phyloP scores from a whole-genome alignment of 2,113 vertebrate genomes.

The Barbus barbus region DNA sequence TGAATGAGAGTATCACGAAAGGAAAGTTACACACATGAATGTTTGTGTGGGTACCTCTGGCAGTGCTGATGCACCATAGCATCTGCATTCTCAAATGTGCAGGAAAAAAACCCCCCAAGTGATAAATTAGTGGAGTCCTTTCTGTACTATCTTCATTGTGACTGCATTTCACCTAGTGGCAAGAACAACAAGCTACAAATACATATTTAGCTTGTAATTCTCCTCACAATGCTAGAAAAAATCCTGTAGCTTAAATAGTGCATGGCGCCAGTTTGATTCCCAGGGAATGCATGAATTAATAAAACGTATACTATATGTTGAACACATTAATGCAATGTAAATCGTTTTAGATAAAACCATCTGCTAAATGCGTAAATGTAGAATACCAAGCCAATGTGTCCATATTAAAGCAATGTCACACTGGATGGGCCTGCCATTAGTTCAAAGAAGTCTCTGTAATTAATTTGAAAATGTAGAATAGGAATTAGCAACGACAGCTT shows the following conservation, averaged over 20 bases:
- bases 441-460: not conserved
- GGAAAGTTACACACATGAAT: constrained; percentile 25
- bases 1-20: constrained; percentile 9
- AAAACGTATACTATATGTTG: not conserved
- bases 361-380: not conserved
- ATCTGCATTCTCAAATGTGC: not conserved
- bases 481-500: not conserved
- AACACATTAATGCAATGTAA: not conserved
- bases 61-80: not conserved
- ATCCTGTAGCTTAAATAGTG: not conserved
- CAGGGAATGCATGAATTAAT: not conserved
- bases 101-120: too few species aligned
- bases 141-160: not conserved
- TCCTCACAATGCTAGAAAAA: not conserved
- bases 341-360: not conserved
- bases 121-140: not conserved
- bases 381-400: not conserved
- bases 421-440: not conserved
- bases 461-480: not conserved
- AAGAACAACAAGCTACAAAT: not conserved
- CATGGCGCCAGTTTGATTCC: not conserved
- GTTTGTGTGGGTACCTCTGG: constrained; percentile 21
- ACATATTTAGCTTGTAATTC: not conserved
- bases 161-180: not conserved
- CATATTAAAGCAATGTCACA: not conserved